These are phyloP conservation scores for Bombus confusus DNA, from an alignment of 1,140 invertebrate species.

Conservation along the genomic window DNA sequence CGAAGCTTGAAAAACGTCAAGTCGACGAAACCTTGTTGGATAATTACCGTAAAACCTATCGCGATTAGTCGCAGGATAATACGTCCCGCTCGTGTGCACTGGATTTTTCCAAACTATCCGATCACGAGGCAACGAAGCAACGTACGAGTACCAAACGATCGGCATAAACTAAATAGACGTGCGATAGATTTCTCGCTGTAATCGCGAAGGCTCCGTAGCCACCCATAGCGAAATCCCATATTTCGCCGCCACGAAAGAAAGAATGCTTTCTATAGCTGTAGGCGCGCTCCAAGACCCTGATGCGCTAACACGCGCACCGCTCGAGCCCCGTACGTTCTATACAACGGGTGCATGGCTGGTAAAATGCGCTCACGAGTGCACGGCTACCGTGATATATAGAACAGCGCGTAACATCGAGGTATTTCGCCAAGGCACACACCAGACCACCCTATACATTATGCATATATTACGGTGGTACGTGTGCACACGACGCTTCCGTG, in stretches of 20 bases:
- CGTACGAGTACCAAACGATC: neutral
- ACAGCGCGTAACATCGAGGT: neutral
- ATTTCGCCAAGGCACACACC: conserved; percentile 6
- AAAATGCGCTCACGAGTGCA: neutral
- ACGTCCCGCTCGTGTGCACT: rapidly evolving
- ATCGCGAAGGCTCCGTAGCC: neutral
- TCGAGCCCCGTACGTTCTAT: neutral
- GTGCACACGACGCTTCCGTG: conserved; percentile 28
- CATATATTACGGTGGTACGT: conserved; percentile 46
- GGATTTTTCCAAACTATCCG: neutral
- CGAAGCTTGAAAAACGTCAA: no score
- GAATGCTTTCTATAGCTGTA: neutral
- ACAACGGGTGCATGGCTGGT: neutral
- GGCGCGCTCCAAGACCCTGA: neutral
- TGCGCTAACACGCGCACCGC: neutral
- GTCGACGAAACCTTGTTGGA: no score
- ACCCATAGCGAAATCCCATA: neutral
- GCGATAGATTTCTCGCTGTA: neutral
- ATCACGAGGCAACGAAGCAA: neutral
- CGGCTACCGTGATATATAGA: conserved; percentile 22
- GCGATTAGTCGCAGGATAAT: no score
- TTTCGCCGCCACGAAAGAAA: neutral
- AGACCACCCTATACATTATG: conserved; percentile 29
- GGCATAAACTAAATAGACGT: neutral
- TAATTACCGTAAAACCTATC: no score